Conservation (phyloP, 2,113 vertebrate genomes). For the Vicugna pacos region DNA sequence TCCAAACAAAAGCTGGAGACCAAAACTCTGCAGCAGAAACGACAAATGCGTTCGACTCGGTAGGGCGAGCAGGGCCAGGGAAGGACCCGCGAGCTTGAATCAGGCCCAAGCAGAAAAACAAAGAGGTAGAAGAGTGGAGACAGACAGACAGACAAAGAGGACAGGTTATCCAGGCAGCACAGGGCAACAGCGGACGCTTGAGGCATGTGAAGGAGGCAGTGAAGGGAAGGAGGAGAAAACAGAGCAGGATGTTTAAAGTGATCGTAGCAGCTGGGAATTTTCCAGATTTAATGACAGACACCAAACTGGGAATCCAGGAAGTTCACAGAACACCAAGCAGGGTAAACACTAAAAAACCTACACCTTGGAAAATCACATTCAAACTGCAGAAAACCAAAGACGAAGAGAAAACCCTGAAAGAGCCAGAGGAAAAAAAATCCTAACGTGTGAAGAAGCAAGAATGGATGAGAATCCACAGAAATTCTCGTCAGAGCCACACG, state of each 20-base stretch:
- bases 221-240: neutral
- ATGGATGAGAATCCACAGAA: neutral
- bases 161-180: neutral
- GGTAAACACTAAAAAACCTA: neutral
- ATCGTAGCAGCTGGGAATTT: neutral
- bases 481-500: neutral
- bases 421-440: too few species aligned
- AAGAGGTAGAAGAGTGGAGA: neutral
- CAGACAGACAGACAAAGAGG: too few species aligned
- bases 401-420: neutral
- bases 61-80: too few species aligned
- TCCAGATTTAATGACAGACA: neutral
- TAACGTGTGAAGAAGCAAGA: neutral
- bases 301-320: too few species aligned
- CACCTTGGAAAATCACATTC: fast-evolving
- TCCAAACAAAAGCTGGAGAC: neutral
- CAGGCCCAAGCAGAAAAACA: neutral
- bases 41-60: neutral
- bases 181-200: too few species aligned
- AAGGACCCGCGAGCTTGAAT: neutral
- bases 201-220: too few species aligned
- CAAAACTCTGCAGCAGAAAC: too few species aligned
- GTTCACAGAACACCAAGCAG: too few species aligned
- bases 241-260: neutral
- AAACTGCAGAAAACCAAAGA: neutral